Evolutionary conservation across 2,797 vertebrate genomes (phyloP), one percentile per base, ranked within the genome.

Genomic region (Danio kyathit): DNA sequence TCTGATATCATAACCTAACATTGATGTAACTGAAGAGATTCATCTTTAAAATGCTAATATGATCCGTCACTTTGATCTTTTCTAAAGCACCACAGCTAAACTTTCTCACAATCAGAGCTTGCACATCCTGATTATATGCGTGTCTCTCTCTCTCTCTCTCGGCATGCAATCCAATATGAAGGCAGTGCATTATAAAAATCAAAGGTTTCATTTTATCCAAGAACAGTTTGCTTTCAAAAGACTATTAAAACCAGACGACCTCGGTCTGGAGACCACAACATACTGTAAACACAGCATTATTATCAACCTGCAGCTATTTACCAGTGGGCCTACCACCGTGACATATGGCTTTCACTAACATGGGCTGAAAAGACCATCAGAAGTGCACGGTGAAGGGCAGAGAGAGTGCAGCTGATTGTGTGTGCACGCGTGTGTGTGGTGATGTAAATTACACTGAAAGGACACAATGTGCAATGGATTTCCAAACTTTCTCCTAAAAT

Each of bases 241-340:
- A 90, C 89, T 90, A 91, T 92, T 86, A 88, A 89, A 93, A 91
- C 84, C 91, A 93, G 91, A 89, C 88, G 57, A 80, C 73, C 76
- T 64, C n/a, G 57, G 70, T 75, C 71, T 80, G 13, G 81, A 84
- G 87, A 90, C 84, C 85, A 79, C 88, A 89, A 64, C 54, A 74
- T 84, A 86, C 88, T 88, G 84, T 89, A 91, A 93, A 91, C 90
- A 90, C 87, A 81, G 76, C 84, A 59, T 83, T 89, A 85, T 88
- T 88, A 87, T 80, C 70, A 85, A 89, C 88, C 89, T 91, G 88
- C 85, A 89, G 86, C 86, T 82, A 82, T 86, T 88, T 85, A 87
- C 85, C 63, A 80, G 82, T 84, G 79, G 76, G 82, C 78, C 82
- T 80, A 80, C 71, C 82, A 82, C 46, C 71, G 57, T 73, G 81